Evolutionary conservation across 2,797 vertebrate genomes (phyloP).

Genomic region (Alauda arvensis): DNA sequence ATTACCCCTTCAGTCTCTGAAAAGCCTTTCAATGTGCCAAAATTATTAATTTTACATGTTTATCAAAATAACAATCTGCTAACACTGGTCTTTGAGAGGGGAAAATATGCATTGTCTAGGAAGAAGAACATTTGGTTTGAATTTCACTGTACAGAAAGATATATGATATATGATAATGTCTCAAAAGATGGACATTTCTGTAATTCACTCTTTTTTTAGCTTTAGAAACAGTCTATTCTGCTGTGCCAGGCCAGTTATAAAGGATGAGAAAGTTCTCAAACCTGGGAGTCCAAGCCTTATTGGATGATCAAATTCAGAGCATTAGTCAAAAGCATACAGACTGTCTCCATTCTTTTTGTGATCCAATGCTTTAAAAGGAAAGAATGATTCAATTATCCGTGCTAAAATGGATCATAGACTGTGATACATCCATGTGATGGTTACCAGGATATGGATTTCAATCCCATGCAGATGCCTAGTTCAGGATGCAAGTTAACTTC

Average conservation of each 20-base stretch:
- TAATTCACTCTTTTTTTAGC: not conserved
- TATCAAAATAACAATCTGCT: constrained; percentile 34
- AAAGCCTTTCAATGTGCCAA: constrained; percentile 16
- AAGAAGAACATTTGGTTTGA: not conserved
- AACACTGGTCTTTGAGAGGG: not conserved
- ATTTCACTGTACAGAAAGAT: not conserved
- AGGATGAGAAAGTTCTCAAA: not conserved
- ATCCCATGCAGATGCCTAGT: not conserved
- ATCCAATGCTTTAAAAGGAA: not conserved
- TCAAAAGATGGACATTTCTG: not conserved
- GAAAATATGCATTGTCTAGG: not conserved
- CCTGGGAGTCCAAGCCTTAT: not conserved
- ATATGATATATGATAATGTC: not conserved
- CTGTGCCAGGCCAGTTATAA: not conserved
- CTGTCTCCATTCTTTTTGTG: not conserved
- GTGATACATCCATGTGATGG: not conserved
- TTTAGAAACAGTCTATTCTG: not conserved
- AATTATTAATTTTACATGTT: constrained; percentile 22
- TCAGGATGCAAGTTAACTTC: not conserved
- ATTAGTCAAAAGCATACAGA: not conserved
- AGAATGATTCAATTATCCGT: not conserved
- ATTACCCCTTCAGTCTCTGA: constrained; percentile 7
- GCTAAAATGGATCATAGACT: not conserved
- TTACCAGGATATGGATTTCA: not conserved
- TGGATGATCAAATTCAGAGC: not conserved